phyloP scores from a whole-genome alignment of 2,797 vertebrate species.

The Eulemur coronatus region DNA sequence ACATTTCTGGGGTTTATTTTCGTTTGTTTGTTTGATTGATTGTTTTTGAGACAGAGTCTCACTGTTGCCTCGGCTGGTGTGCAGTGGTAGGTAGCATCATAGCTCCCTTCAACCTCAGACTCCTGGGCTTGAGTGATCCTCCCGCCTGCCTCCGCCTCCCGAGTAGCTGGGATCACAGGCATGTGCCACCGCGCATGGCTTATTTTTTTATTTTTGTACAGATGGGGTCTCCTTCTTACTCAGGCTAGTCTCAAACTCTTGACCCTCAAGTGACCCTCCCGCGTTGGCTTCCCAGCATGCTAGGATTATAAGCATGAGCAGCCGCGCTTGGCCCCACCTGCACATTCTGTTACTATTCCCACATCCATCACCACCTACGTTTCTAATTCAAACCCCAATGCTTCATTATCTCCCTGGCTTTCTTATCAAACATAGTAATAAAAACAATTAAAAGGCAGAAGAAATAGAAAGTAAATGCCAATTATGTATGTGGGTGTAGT shows the following conservation, averaged over 20 bases:
- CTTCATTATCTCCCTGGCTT: neutral
- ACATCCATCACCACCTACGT: neutral
- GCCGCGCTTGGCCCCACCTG: fast-evolving
- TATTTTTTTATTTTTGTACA: neutral
- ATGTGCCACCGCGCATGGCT: neutral
- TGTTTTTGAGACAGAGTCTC: neutral
- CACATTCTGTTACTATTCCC: neutral
- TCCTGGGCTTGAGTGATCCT: neutral
- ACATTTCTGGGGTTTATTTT: neutral
- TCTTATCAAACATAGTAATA: neutral
- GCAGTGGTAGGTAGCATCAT: neutral
- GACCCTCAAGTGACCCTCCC: neutral
- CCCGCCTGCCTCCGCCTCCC: neutral
- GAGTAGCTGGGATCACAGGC: neutral
- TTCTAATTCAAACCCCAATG: neutral
- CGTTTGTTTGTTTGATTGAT: neutral
- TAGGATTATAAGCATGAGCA: neutral
- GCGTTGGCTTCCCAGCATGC: neutral
- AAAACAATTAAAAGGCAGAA: constrained; percentile 14
- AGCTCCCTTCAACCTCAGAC: neutral
- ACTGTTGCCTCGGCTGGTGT: neutral
- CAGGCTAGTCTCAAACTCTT: neutral
- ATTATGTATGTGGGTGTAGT: neutral
- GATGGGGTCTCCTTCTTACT: neutral
- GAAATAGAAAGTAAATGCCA: neutral